Conservation (phyloP, 1,140 invertebrate genomes). For the Drosophila tani region DNA sequence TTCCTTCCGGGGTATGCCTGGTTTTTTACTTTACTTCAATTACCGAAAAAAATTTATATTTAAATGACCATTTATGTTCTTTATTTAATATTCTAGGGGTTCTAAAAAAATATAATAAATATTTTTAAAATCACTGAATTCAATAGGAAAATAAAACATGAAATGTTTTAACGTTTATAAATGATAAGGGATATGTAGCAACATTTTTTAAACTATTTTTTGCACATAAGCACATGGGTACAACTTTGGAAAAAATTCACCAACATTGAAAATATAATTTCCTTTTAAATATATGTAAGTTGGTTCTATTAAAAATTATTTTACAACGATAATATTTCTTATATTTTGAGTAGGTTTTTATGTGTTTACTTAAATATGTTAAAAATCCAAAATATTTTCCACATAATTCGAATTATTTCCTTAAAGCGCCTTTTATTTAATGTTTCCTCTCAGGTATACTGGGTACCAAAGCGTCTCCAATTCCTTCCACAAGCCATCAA, state of each 20-base stretch:
- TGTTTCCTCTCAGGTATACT: not conserved
- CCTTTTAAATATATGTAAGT: not conserved
- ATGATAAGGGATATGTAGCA: not conserved
- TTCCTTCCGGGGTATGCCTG: constrained; percentile 25
- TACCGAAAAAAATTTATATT: too few species aligned
- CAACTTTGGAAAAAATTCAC: too few species aligned
- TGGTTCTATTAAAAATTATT: too few species aligned
- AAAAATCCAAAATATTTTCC: too few species aligned
- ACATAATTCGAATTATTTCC: not conserved
- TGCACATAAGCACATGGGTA: too few species aligned
- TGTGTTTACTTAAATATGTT: too few species aligned
- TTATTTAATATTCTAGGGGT: not conserved
- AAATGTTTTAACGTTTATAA: not conserved
- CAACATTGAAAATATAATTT: too few species aligned
- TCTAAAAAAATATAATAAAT: not conserved
- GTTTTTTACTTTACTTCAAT: not conserved
- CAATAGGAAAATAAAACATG: not conserved
- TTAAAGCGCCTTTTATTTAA: not conserved
- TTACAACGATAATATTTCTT: too few species aligned
- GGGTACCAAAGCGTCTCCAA: constrained; percentile 15
- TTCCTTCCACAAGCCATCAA: constrained; percentile 9
- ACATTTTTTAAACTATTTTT: too few species aligned
- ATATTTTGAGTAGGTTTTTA: too few species aligned
- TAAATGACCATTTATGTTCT: not conserved
- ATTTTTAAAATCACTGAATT: not conserved